Evolutionary conservation across 2,797 vertebrate genomes (phyloP).

Genomic region (Lacerta bilineata): DNA sequence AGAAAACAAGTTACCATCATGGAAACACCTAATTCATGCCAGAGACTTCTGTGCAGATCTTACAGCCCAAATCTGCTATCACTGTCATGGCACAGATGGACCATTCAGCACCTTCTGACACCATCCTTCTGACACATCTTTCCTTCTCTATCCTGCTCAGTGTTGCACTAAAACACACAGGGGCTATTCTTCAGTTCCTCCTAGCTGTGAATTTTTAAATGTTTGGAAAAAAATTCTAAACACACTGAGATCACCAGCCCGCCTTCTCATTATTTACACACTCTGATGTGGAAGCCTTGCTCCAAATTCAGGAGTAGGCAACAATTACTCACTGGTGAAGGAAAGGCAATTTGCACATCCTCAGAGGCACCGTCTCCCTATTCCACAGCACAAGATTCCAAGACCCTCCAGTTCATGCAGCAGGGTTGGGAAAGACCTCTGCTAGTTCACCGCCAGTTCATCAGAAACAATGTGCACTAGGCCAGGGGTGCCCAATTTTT

Average conservation of each 20-base stretch:
- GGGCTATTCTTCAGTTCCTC: neutral
- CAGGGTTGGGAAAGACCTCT: neutral
- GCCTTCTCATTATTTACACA: neutral
- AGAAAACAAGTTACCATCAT: slow-evolving; percentile 1
- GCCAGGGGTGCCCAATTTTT: no score
- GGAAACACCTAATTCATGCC: neutral
- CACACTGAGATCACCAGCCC: neutral
- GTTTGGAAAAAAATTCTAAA: neutral
- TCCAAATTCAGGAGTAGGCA: neutral
- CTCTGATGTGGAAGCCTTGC: neutral
- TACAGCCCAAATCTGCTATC: neutral
- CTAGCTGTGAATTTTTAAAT: neutral
- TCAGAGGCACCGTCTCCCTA: neutral
- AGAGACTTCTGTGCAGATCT: slow-evolving; percentile 5
- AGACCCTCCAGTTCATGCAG: neutral
- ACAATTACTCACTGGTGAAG: neutral
- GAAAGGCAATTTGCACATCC: neutral
- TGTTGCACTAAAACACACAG: neutral
- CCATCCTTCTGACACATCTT: slow-evolving; percentile 5
- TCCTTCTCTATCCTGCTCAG: neutral
- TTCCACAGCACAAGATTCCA: neutral
- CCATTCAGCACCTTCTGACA: neutral
- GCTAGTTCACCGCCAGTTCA: neutral
- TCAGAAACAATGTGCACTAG: neutral
- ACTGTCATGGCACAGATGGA: neutral